phyloP scores from a whole-genome alignment of 2,113 vertebrate species.

The Desmodus rotundus region DNA sequence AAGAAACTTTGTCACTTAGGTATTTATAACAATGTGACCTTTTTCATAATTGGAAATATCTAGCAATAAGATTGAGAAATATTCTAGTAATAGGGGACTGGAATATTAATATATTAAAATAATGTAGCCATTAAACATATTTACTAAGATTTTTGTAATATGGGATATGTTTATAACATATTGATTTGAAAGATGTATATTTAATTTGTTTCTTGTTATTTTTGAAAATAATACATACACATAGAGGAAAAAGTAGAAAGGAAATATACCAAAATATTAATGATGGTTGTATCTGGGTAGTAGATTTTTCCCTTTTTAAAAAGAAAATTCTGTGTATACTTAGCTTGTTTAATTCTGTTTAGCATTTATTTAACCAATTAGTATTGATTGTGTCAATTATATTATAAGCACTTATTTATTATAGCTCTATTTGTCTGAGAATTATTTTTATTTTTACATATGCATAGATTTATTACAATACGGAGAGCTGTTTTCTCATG shows the following conservation, averaged over 20 bases:
- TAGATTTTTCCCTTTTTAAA: background rate
- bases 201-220: background rate
- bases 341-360: conserved; percentile 3
- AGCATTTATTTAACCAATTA: conserved; percentile 1
- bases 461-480: background rate
- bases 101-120: conserved; percentile 28
- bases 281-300: background rate
- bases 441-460: background rate
- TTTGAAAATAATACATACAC: background rate
- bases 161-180: background rate
- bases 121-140: background rate
- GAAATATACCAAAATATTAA: background rate
- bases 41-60: background rate
- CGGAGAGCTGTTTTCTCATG: background rate
- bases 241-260: background rate
- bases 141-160: background rate
- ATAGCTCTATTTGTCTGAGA: background rate
- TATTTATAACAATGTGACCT: background rate
- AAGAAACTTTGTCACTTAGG: background rate
- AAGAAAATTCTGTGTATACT: background rate
- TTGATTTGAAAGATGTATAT: background rate
- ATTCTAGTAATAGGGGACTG: background rate
- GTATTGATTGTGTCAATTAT: conserved; percentile 18
- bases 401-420: background rate
- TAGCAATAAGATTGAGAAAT: background rate